Conservation (phyloP, 2,113 vertebrate species). For the Ranitomeya imitator region DNA sequence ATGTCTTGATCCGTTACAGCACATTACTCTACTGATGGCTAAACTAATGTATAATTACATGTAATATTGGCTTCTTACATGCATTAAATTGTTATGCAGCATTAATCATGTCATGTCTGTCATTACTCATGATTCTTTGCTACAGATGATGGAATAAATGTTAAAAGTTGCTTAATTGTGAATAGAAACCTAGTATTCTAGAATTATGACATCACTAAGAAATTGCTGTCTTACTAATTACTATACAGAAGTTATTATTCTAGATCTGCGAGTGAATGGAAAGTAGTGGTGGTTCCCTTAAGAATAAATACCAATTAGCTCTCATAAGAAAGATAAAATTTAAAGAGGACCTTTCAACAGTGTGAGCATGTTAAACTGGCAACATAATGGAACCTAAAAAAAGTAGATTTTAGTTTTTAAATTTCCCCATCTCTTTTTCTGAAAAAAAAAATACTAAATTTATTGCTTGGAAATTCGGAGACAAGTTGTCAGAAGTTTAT, state of each 20-base stretch:
- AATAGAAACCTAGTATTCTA: not conserved
- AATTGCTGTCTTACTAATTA: not conserved
- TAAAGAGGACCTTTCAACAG: not conserved
- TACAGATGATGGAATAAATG: not conserved
- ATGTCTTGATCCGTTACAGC: not conserved
- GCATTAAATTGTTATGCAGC: not conserved
- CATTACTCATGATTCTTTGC: not conserved
- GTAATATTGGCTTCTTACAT: constrained; percentile 9
- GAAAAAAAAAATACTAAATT: too few relatives aligned
- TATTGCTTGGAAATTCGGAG: too few relatives aligned
- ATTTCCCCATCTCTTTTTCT: too few relatives aligned
- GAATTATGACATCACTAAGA: not conserved
- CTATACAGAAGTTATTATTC: not conserved
- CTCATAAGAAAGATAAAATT: not conserved
- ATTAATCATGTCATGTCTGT: constrained; percentile 10
- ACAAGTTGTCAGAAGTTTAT: too few relatives aligned
- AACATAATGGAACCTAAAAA: too few relatives aligned
- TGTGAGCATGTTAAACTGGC: too few relatives aligned
- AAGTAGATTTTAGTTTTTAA: too few relatives aligned
- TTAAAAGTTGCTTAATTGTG: not conserved
- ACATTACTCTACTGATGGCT: constrained; percentile 9
- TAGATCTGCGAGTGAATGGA: not conserved
- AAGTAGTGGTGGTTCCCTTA: too few relatives aligned
- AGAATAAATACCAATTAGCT: not conserved
- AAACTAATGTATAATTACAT: not conserved